Percentiles rank a stretch among this genome's conserved stretches.
Conservation (phyloP, 2,888 invertebrate genomes). For the Trichogramma dendrolimi region DNA sequence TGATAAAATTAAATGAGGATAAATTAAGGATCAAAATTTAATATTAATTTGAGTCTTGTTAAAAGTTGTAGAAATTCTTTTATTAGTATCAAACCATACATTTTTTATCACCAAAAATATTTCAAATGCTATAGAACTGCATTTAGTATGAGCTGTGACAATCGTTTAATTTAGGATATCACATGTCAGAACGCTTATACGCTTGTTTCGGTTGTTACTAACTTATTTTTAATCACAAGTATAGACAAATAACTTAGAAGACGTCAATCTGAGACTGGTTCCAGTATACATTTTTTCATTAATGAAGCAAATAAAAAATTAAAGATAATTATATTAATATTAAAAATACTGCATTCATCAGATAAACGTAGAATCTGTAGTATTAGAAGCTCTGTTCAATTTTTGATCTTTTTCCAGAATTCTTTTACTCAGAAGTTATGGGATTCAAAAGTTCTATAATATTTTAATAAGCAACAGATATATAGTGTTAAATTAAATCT, state of each 20-base stretch:
- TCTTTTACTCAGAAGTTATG: slow-evolving; percentile 21
- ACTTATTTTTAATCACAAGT: neutral
- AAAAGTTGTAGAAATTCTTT: neutral
- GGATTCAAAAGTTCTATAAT: slow-evolving; percentile 22
- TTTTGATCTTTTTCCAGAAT: slow-evolving; percentile 14
- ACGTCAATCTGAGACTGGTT: too few relatives aligned
- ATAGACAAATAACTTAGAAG: neutral
- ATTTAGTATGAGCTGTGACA: too few relatives aligned
- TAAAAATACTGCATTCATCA: slow-evolving; percentile 24
- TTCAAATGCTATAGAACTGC: too few relatives aligned
- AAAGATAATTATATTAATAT: slow-evolving; percentile 19
- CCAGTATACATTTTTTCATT: slow-evolving; percentile 3
- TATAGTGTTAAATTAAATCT: slow-evolving; percentile 26
- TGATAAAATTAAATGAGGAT: neutral
- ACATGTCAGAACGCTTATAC: too few relatives aligned
- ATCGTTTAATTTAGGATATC: too few relatives aligned
- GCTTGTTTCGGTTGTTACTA: too few relatives aligned
- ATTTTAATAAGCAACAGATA: slow-evolving; percentile 20
- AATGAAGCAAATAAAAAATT: slow-evolving; percentile 17
- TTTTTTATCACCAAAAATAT: neutral
- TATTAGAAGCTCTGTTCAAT: slow-evolving; percentile 18
- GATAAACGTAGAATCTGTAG: slow-evolving; percentile 22
- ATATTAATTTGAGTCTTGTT: neutral
- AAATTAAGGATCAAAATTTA: neutral
- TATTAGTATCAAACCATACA: slow-evolving; percentile 1